Evolutionary conservation across 2,888 invertebrate species (phyloP).

Genomic region (Leucoptera coffeella): DNA sequence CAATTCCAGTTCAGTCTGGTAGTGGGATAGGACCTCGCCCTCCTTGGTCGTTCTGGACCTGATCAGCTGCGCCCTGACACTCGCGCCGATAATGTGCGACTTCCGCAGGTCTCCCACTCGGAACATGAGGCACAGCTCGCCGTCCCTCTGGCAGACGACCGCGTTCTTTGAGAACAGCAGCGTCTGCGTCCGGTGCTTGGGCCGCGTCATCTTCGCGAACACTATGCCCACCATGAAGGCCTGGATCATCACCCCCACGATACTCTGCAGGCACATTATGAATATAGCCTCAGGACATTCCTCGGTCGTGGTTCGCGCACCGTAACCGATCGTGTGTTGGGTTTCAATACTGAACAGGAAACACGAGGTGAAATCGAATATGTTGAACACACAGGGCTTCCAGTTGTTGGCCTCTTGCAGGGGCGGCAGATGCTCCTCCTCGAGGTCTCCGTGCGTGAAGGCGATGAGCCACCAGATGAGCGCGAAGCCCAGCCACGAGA

Average conservation of each 20-base stretch:
- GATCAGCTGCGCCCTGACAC: conserved; percentile 77
- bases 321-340: conserved; percentile 88
- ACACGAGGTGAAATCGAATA: conserved; percentile 78
- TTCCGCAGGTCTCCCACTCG: conserved; percentile 85
- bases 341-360: conserved; percentile 91
- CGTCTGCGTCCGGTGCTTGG: conserved; percentile 87
- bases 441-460: conserved; percentile 80
- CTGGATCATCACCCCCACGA: conserved; percentile 78
- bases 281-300: conserved; percentile 87
- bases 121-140: conserved; percentile 77
- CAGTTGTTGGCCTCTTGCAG: conserved; percentile 50
- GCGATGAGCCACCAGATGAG: conserved; percentile 84
- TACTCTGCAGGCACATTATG: conserved; percentile 85
- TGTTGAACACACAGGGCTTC: conserved; percentile 77
- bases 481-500: conserved; percentile 82
- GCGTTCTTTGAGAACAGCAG: conserved; percentile 80
- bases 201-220: conserved; percentile 88
- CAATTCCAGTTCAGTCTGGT: conserved; percentile 68
- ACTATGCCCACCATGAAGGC: conserved; percentile 77
- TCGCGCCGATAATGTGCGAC: conserved; percentile 87
- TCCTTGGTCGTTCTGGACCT: conserved; percentile 77
- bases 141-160: conserved; percentile 79
- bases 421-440: conserved; percentile 48
- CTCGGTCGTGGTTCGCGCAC: conserved; percentile 77
- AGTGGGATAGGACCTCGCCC: conserved; percentile 75